Conservation (phyloP, 2,113 vertebrate genomes). For the Brevimyrus niger region DNA sequence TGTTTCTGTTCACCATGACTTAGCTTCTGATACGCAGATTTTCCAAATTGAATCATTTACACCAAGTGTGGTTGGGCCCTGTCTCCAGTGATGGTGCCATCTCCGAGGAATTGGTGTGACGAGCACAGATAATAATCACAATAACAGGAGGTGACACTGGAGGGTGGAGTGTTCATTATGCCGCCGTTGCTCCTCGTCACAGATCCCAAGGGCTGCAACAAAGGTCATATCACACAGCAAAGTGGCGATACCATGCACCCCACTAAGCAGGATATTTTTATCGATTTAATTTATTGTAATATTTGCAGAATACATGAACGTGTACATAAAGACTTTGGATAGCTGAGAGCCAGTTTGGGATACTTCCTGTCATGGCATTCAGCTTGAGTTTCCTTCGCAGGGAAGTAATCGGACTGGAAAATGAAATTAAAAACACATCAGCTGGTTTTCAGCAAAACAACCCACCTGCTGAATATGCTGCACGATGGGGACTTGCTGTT, state of each 20-base stretch:
- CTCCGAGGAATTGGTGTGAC: slow-evolving; percentile 36
- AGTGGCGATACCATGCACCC: slow-evolving; percentile 33
- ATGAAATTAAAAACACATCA: background rate
- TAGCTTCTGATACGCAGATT: background rate
- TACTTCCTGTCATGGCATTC: background rate
- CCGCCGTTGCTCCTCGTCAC: slow-evolving; percentile 13
- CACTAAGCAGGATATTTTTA: slow-evolving; percentile 37
- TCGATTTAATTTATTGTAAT: slow-evolving; percentile 36
- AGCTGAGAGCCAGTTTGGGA: background rate
- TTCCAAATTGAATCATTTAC: background rate
- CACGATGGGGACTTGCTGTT: background rate
- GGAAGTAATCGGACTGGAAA: background rate
- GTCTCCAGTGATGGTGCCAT: background rate
- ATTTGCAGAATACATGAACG: background rate
- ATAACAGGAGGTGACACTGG: slow-evolving; percentile 48
- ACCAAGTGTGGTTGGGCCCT: background rate
- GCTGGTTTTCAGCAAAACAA: background rate
- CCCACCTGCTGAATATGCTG: background rate
- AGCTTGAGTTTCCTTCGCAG: background rate
- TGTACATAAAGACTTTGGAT: background rate
- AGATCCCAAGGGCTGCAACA: slow-evolving; percentile 27
- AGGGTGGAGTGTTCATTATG: slow-evolving; percentile 26
- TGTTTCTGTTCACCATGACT: background rate
- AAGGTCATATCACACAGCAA: slow-evolving; percentile 38
- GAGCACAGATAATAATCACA: slow-evolving; percentile 47